Evolutionary conservation across 2,888 invertebrate genomes (phyloP).

Genomic region (Nephrotoma flavescens): DNA sequence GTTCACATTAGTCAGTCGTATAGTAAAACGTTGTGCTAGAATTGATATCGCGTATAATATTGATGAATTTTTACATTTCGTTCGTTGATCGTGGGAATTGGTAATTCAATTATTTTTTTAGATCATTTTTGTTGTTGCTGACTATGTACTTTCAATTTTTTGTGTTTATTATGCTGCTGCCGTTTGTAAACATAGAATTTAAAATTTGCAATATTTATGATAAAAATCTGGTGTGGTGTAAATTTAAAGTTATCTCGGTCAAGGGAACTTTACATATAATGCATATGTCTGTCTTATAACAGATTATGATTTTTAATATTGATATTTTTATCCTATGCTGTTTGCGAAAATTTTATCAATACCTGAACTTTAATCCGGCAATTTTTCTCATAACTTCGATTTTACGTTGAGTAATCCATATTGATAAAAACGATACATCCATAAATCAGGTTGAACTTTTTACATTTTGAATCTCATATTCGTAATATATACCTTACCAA

Average conservation of each 20-base stretch:
- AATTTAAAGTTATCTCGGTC: neutral
- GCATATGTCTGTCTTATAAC: neutral
- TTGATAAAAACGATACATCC: neutral
- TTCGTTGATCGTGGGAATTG: neutral
- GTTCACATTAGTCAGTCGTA: neutral
- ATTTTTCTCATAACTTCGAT: neutral
- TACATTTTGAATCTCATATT: neutral
- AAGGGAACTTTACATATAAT: neutral
- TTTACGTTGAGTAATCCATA: neutral
- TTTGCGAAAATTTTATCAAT: neutral
- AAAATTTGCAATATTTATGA: neutral
- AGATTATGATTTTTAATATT: neutral
- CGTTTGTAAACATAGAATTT: neutral
- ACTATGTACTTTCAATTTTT: neutral
- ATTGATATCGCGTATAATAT: neutral
- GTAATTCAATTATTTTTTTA: neutral
- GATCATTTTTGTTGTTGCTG: neutral
- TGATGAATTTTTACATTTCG: neutral
- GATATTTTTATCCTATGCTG: neutral
- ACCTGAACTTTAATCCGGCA: neutral
- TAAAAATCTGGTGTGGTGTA: neutral
- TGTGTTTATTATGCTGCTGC: neutral
- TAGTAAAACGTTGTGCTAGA: neutral
- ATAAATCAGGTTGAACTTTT: neutral
- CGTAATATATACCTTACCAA: neutral